These are phyloP conservation scores for Phataginus tetradactyla DNA, from an alignment of 2,797 vertebrate species.

Conservation along the genomic window DNA sequence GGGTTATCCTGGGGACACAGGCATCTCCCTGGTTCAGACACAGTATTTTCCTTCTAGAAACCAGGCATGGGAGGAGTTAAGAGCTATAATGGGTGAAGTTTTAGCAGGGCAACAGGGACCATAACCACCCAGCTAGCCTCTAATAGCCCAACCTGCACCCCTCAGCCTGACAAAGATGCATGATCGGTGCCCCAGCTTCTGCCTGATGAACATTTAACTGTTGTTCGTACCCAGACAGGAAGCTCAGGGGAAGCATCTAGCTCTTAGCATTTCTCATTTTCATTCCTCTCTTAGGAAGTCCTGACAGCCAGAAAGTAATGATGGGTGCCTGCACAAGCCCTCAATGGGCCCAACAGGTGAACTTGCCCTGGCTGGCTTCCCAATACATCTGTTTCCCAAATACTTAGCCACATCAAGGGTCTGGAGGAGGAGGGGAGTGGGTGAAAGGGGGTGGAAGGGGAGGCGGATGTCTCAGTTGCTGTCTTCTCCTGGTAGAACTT, in stretches of 20 bases:
- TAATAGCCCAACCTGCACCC: not conserved
- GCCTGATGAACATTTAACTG: not conserved
- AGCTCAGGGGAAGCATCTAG: not conserved
- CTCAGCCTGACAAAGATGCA: not conserved
- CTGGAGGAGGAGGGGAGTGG: rapidly evolving
- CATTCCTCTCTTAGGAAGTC: conserved; percentile 39
- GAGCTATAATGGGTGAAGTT: not conserved
- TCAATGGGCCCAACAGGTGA: not conserved
- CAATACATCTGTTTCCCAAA: not conserved
- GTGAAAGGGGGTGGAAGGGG: not conserved
- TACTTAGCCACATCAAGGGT: not conserved
- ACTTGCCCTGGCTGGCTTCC: conserved; percentile 10
- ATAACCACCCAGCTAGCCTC: too few relatives aligned
- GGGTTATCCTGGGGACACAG: not conserved
- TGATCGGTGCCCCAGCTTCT: not conserved
- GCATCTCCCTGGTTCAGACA: not conserved
- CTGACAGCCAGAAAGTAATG: not conserved
- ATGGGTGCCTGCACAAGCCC: not conserved
- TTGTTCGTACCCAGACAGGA: not conserved
- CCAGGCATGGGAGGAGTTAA: not conserved
- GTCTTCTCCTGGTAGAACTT: not conserved
- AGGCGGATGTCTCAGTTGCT: not conserved
- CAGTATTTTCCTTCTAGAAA: not conserved
- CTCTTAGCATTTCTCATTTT: not conserved
- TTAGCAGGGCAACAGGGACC: too few relatives aligned